Percentiles rank a stretch among this genome's conserved stretches.
Evolutionary conservation across 1,140 invertebrate species (phyloP).

Genomic region (Caligus rogercresseyi): DNA sequence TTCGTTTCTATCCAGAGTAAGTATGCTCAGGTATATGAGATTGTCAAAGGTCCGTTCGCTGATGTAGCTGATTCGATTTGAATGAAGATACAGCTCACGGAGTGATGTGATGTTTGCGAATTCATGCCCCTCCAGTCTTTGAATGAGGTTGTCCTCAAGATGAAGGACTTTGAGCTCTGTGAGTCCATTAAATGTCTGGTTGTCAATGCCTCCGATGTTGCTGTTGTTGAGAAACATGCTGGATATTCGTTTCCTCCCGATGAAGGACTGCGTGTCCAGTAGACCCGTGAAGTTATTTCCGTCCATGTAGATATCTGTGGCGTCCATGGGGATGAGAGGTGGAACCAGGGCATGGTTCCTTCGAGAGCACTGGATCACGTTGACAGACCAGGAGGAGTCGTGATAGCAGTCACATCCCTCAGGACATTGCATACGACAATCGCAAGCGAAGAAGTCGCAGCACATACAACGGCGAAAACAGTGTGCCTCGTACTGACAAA

Average conservation of each 20-base stretch:
- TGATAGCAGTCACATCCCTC: constrained; percentile 78
- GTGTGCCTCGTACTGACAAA: constrained; percentile 74
- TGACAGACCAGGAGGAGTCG: constrained; percentile 78
- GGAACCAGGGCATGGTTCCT: constrained; percentile 48
- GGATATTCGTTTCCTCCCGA: constrained; percentile 70
- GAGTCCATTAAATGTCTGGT: constrained; percentile 75
- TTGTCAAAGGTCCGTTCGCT: constrained; percentile 64
- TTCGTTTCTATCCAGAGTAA: constrained; percentile 64
- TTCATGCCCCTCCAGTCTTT: constrained; percentile 60
- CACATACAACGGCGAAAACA: constrained; percentile 78
- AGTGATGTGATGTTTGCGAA: constrained; percentile 47
- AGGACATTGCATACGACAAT: constrained; percentile 87
- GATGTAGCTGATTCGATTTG: constrained; percentile 62
- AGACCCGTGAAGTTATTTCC: constrained; percentile 63
- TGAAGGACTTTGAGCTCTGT: constrained; percentile 52
- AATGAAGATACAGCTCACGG: constrained; percentile 64
- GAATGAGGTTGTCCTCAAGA: constrained; percentile 61
- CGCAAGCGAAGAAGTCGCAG: constrained; percentile 78
- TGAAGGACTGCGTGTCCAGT: constrained; percentile 70
- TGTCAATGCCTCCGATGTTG: constrained; percentile 65
- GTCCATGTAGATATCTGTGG: constrained; percentile 76
- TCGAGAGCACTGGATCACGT: constrained; percentile 70
- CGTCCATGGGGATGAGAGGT: constrained; percentile 75
- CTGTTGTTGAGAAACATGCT: constrained; percentile 67
- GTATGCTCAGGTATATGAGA: constrained; percentile 56